A percentile compares a stretch with the other conserved stretches of the same genome.
These are phyloP conservation scores for Helicoverpa zea DNA, from an alignment of 1,140 invertebrate species.

Conservation along the genomic window DNA sequence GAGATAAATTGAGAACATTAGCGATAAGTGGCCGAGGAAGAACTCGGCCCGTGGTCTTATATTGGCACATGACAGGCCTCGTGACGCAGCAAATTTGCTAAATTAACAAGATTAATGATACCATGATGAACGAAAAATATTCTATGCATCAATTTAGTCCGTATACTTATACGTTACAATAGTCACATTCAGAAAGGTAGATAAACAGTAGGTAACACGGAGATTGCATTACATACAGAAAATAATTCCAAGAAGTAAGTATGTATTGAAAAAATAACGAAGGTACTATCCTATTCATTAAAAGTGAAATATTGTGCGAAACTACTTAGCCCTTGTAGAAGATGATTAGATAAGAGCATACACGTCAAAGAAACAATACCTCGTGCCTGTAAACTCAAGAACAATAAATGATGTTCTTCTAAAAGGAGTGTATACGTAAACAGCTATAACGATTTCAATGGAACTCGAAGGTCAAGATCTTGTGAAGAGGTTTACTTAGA, in stretches of 20 bases:
- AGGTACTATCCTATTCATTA: too few relatives aligned
- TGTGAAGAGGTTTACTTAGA: slow-evolving; percentile 14
- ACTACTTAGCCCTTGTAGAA: not conserved
- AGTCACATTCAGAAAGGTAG: not conserved
- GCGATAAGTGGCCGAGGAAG: slow-evolving; percentile 31
- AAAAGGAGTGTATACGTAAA: not conserved
- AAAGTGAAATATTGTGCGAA: not conserved
- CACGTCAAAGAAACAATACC: slow-evolving; percentile 8
- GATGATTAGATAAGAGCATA: not conserved
- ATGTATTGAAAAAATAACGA: too few relatives aligned
- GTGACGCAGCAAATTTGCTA: slow-evolving; percentile 26
- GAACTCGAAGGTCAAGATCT: slow-evolving; percentile 6
- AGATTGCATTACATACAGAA: not conserved
- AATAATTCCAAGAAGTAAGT: too few relatives aligned
- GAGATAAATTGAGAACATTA: slow-evolving; percentile 40
- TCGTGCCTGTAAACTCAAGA: not conserved
- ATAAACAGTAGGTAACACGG: not conserved
- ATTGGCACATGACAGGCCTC: slow-evolving; percentile 27
- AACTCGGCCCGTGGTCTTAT: slow-evolving; percentile 22
- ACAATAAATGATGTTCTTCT: not conserved
- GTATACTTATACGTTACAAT: too few relatives aligned
- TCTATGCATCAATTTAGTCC: not conserved
- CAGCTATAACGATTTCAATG: not conserved
- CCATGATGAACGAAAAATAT: slow-evolving; percentile 25
- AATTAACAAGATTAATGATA: slow-evolving; percentile 42